Evolutionary conservation across 2,113 vertebrate species (phyloP), one percentile per base, ranked within the genome.

Genomic region (Variabilichromis moorii): DNA sequence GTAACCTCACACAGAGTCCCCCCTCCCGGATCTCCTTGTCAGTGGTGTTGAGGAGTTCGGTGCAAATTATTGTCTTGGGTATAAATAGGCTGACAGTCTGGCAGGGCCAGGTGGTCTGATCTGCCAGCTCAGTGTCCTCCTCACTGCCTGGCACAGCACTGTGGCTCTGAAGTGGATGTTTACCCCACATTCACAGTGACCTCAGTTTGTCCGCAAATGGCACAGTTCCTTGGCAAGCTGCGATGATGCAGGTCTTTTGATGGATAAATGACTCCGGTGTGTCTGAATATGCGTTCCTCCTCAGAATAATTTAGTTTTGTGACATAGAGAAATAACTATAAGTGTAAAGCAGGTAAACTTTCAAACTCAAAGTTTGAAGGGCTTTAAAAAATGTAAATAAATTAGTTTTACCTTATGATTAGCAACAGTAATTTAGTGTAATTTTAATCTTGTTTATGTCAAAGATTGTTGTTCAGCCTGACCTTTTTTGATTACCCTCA

Each of bases 31-130:
- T 90, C 91, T 87, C 78, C 89, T 83, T 92, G 89, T 91, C 89
- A 91, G 16, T 88, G 79, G 78, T 81, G 35, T 80, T 19, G 80
- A 86, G 84, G 73, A 28, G 54, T 71, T 33, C 66, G 63, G 84
- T 92, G 86, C 85, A 94, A 93, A 91, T 94, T 82, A 94, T 89
- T 86, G 80, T 89, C 88, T 86, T 54, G 92, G 71, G 92, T 95
- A 94, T 94, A 91, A 94, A 93, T 93, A 94, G 84, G 81, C 82
- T 91, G 94, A 93, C 90, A 93, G 89, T 73, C 71, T 94, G 91
- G 93, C 90, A 93, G 92, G 90, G 51, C 83, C 92, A 92, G 90
- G 87, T 92, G 90, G 90, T 91, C 90, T 89, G 54, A 91, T 94
- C 86, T 92, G 84, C 91, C 90, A 84, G 87, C 88, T 89, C 83